phyloP scores from a whole-genome alignment of 2,888 invertebrate genomes.

The Aporophyla nigra region DNA sequence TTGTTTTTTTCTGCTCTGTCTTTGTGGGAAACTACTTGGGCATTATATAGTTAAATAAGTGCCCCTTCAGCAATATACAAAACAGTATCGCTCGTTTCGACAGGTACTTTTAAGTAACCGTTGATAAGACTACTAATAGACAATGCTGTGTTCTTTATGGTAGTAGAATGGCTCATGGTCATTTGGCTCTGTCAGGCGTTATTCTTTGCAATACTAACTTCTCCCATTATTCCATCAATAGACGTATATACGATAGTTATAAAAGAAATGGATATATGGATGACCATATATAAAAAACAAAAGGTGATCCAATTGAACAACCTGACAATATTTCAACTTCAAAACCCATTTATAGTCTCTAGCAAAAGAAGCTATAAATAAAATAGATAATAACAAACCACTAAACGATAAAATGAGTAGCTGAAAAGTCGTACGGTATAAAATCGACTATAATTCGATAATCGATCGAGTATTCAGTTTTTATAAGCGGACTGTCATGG shows the following conservation, averaged over 20 bases:
- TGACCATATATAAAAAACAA: background rate
- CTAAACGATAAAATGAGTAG: background rate
- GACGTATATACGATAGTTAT: too few species aligned
- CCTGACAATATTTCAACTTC: background rate
- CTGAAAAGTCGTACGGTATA: constrained; percentile 36
- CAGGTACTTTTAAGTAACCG: too few species aligned
- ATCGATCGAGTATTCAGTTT: constrained; percentile 58
- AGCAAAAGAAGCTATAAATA: background rate
- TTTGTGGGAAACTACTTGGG: background rate
- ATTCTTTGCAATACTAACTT: too few species aligned
- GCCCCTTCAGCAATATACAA: too few species aligned
- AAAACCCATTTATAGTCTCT: background rate
- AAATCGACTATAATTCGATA: constrained; percentile 51
- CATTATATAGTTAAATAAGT: too few species aligned
- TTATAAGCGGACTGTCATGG: constrained; percentile 60
- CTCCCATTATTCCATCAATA: too few species aligned
- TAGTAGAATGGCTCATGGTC: too few species aligned
- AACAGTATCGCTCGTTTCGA: too few species aligned
- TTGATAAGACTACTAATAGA: too few species aligned
- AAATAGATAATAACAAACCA: background rate
- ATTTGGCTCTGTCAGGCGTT: too few species aligned
- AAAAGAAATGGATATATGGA: too few species aligned
- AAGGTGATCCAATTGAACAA: background rate
- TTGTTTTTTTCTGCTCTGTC: background rate
- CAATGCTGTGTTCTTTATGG: too few species aligned